Conservation (phyloP, 2,113 vertebrate species). For the Morone saxatilis region DNA sequence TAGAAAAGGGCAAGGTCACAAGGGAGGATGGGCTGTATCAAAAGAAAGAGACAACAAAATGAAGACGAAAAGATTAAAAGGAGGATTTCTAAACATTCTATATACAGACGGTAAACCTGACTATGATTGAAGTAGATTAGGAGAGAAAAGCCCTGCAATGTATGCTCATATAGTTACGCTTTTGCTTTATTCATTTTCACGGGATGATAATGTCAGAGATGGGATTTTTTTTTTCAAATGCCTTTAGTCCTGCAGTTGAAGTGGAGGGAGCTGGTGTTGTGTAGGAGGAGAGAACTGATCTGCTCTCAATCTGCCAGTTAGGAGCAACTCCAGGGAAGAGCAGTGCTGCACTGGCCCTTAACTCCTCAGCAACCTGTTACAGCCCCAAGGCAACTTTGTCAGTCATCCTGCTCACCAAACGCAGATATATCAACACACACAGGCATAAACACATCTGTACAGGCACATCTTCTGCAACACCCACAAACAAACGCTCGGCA, state of each 20-base stretch:
- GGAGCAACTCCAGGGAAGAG: slow-evolving; percentile 57
- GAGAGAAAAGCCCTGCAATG: neutral
- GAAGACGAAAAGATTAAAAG: neutral
- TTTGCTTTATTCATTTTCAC: slow-evolving; percentile 18
- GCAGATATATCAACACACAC: slow-evolving; percentile 13
- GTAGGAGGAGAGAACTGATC: slow-evolving; percentile 64
- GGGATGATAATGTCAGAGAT: slow-evolving; percentile 12
- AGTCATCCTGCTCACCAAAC: slow-evolving; percentile 44
- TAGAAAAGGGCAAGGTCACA: slow-evolving; percentile 58
- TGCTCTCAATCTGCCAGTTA: slow-evolving; percentile 62
- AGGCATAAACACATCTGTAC: slow-evolving; percentile 6
- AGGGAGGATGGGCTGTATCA: slow-evolving; percentile 22
- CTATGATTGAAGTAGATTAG: neutral
- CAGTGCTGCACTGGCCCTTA: slow-evolving; percentile 37
- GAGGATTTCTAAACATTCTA: neutral
- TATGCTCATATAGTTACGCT: neutral
- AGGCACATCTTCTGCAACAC: slow-evolving; percentile 5
- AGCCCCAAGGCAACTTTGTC: slow-evolving; percentile 58
- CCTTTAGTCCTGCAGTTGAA: slow-evolving; percentile 54
- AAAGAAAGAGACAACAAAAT: slow-evolving; percentile 10
- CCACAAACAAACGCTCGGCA: slow-evolving; percentile 17
- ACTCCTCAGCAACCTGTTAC: slow-evolving; percentile 66
- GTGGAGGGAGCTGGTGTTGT: slow-evolving; percentile 52
- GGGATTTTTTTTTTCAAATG: slow-evolving; percentile 58
- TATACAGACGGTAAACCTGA: neutral